phyloP scores from a whole-genome alignment of 2,113 vertebrate species.

The Oreamnos americanus region DNA sequence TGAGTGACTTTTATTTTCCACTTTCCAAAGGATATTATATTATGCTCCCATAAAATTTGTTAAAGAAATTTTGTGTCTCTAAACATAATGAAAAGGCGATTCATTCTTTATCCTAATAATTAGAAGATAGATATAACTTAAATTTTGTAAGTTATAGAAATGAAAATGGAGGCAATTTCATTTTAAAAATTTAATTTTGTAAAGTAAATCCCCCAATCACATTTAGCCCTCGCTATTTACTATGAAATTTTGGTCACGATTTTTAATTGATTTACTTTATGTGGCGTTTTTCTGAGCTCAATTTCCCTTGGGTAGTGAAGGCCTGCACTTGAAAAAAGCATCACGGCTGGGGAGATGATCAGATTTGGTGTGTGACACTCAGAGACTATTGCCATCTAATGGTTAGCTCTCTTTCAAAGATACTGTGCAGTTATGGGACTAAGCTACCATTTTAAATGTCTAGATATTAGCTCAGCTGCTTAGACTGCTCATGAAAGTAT shows the following conservation, averaged over 20 bases:
- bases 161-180: neutral
- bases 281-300: neutral
- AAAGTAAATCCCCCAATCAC: neutral
- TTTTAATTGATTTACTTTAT: neutral
- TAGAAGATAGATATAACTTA: neutral
- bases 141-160: neutral
- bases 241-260: neutral
- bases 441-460: neutral
- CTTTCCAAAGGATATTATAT: neutral
- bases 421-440: neutral
- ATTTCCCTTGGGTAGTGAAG: neutral
- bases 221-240: neutral
- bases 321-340: neutral
- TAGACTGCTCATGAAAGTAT: neutral
- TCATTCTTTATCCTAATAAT: neutral
- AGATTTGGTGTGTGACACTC: neutral
- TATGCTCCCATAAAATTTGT: neutral
- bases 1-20: neutral
- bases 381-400: neutral
- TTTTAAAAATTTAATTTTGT: neutral
- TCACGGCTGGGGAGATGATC: neutral
- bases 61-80: slow-evolving; percentile 7
- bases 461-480: neutral
- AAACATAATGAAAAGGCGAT: neutral
- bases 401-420: neutral